Evolutionary conservation across 2,888 invertebrate species (phyloP).

Genomic region (Ormyrus labotus): DNA sequence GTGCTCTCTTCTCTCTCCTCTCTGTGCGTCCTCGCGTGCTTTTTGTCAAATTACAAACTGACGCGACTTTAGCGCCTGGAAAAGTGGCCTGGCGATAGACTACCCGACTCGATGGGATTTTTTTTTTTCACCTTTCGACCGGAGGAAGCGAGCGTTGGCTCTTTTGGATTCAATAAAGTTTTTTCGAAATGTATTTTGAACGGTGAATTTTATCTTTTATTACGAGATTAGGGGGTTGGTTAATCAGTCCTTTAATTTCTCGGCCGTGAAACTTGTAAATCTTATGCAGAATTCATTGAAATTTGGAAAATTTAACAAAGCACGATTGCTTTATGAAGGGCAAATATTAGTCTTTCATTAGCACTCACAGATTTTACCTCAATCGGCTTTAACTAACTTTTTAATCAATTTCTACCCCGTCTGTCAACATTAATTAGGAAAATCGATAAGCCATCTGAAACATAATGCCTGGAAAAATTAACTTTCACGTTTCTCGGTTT

Average conservation of each 20-base stretch:
- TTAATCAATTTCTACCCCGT: slow-evolving; percentile 25
- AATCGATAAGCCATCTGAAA: background rate
- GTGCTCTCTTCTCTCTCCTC: slow-evolving; percentile 3
- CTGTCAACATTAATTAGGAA: slow-evolving; percentile 1
- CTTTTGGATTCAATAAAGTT: too few species aligned
- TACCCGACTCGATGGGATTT: too few species aligned
- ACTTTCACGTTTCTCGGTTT: too few species aligned
- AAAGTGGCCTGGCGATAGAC: too few species aligned
- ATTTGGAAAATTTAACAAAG: background rate
- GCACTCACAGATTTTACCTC: slow-evolving; percentile 3
- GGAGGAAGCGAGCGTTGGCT: too few species aligned
- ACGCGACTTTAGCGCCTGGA: background rate
- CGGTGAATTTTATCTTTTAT: too few species aligned
- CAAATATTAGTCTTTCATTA: slow-evolving; percentile 40
- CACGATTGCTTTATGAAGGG: background rate
- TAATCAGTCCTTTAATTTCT: too few species aligned
- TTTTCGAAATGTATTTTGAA: too few species aligned
- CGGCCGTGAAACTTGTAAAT: background rate
- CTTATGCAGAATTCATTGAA: slow-evolving; percentile 3
- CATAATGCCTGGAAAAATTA: too few species aligned
- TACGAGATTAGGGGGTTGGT: too few species aligned
- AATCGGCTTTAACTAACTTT: slow-evolving; percentile 10
- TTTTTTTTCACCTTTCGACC: too few species aligned
- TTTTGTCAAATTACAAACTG: slow-evolving; percentile 17
- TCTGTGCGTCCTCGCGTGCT: slow-evolving; percentile 5